These are phyloP conservation scores for Drosophila atroscutellata DNA, from an alignment of 2,888 invertebrate genomes.

Conservation along the genomic window DNA sequence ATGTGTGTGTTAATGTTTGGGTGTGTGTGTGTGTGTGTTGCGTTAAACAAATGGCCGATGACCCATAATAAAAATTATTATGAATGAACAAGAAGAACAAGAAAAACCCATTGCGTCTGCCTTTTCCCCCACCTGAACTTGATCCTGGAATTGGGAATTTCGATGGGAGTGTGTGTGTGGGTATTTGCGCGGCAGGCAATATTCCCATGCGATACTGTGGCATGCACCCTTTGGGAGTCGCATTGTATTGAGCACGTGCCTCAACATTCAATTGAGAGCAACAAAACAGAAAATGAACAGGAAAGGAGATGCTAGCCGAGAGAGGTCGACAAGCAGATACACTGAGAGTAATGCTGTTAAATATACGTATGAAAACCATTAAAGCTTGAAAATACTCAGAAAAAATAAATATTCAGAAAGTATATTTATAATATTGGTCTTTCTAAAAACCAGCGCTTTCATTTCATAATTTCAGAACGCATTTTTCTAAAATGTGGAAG, in stretches of 20 bases:
- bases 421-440: too few relatives aligned
- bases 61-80: slow-evolving; percentile 81
- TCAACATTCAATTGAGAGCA: slow-evolving; percentile 74
- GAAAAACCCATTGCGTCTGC: slow-evolving; percentile 71
- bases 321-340: not conserved
- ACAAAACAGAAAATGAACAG: slow-evolving; percentile 27
- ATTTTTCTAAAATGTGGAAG: too few relatives aligned
- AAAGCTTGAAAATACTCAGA: not conserved
- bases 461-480: too few relatives aligned
- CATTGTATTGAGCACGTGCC: slow-evolving; percentile 73
- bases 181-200: slow-evolving; percentile 3
- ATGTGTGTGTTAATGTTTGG: not conserved
- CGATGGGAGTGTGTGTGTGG: not conserved
- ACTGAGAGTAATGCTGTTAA: not conserved
- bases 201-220: slow-evolving; percentile 35
- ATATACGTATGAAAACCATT: not conserved
- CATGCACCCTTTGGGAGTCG: slow-evolving; percentile 19
- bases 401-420: not conserved
- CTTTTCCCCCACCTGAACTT: slow-evolving; percentile 1
- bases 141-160: slow-evolving; percentile 24
- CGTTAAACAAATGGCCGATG: slow-evolving; percentile 80
- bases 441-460: too few relatives aligned
- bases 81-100: slow-evolving; percentile 77
- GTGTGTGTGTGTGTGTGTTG: slow-evolving; percentile 43
- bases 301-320: not conserved